Conservation (phyloP, 2,888 invertebrate genomes). For the Orgyia antiqua region DNA sequence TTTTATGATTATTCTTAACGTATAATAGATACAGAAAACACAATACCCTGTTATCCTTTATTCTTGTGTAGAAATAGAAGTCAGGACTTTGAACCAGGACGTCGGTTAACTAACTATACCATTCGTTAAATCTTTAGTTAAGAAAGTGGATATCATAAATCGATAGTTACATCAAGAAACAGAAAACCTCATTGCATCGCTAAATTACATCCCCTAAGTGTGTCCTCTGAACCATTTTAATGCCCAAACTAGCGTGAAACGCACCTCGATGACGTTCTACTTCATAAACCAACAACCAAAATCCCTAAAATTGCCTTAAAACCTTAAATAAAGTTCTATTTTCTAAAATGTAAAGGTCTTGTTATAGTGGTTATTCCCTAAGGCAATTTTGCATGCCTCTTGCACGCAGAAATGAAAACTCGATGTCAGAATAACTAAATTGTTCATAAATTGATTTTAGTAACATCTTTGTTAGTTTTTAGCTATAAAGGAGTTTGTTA, state of each 20-base stretch:
- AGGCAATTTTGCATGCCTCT: slow-evolving; percentile 48
- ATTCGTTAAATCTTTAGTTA: no score
- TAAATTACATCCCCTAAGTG: slow-evolving; percentile 38
- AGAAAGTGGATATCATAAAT: no score
- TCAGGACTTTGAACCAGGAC: no score
- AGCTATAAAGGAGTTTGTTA: slow-evolving; percentile 15
- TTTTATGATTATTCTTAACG: no score
- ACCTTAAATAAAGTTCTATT: slow-evolving; percentile 8
- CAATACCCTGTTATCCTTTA: no score
- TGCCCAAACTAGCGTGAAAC: slow-evolving; percentile 27
- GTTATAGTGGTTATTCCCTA: slow-evolving; percentile 24
- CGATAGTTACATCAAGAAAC: slow-evolving; percentile 23
- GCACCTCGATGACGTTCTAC: slow-evolving; percentile 22
- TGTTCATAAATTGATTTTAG: slow-evolving; percentile 35
- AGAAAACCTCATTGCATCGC: slow-evolving; percentile 35
- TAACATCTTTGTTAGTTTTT: slow-evolving; percentile 20
- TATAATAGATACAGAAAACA: no score
- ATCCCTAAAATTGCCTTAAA: background rate
- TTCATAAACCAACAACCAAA: slow-evolving; percentile 5
- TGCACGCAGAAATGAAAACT: slow-evolving; percentile 55
- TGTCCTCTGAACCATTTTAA: slow-evolving; percentile 15
- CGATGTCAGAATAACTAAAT: slow-evolving; percentile 37
- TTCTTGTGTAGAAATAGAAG: no score
- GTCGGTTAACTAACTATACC: no score
- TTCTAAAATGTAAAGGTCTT: slow-evolving; percentile 7